phyloP scores from a whole-genome alignment of 2,113 vertebrate genomes.

The Phrynosoma platyrhinos region DNA sequence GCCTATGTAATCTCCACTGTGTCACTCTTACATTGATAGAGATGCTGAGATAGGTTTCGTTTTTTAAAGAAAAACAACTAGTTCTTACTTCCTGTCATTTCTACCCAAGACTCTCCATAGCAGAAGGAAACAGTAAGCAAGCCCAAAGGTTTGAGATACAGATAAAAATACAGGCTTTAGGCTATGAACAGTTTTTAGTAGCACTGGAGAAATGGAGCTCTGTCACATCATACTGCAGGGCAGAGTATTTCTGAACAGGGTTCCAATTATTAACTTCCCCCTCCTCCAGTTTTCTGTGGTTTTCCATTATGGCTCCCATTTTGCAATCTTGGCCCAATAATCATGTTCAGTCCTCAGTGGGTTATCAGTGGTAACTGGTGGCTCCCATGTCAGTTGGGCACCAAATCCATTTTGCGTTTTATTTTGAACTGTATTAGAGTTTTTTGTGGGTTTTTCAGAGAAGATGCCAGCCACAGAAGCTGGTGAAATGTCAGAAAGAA shows the following conservation, averaged over 20 bases:
- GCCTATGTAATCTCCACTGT: not conserved
- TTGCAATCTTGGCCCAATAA: too few relatives aligned
- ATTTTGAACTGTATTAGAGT: not conserved
- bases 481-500: too few relatives aligned
- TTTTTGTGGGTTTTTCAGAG: too few relatives aligned
- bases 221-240: too few relatives aligned
- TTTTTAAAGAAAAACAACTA: not conserved
- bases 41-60: not conserved
- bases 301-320: too few relatives aligned
- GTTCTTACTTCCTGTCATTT: not conserved
- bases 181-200: not conserved
- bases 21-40: slow-evolving; percentile 3
- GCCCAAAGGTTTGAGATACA: not conserved
- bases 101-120: not conserved
- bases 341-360: too few relatives aligned
- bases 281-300: too few relatives aligned
- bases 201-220: not conserved
- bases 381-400: too few relatives aligned
- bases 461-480: too few relatives aligned
- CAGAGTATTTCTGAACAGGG: too few relatives aligned
- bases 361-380: too few relatives aligned
- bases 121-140: not conserved
- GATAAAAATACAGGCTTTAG: not conserved
- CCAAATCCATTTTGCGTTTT: not conserved
- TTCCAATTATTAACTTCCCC: too few relatives aligned